phyloP scores from a whole-genome alignment of 1,140 invertebrate genomes.

The Calycopis cecrops region DNA sequence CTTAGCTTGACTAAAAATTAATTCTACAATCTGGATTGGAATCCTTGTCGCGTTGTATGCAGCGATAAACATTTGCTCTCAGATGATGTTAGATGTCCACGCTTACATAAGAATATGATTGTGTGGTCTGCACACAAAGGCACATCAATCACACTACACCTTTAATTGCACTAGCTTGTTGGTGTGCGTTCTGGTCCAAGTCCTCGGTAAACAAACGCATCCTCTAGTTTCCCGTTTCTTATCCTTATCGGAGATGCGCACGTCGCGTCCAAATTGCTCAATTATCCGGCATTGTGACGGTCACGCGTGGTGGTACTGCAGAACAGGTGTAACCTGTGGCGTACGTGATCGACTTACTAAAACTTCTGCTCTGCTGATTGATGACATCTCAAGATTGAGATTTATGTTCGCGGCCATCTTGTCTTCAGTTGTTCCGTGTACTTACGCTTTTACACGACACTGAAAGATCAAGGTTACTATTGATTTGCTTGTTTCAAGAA shows the following conservation, averaged over 20 bases:
- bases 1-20: too few species aligned
- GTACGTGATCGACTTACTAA: conserved; percentile 47
- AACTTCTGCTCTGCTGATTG: not conserved
- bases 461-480: too few species aligned
- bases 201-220: conserved; percentile 19
- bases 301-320: conserved; percentile 49
- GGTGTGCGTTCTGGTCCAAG: conserved; percentile 13
- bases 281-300: conserved; percentile 52
- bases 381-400: not conserved
- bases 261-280: conserved; percentile 51
- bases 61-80: too few species aligned
- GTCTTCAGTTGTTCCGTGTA: not conserved
- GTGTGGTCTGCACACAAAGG: not conserved
- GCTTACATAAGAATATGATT: too few species aligned
- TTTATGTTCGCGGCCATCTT: conserved; percentile 4
- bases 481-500: too few species aligned
- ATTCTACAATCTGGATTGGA: too few species aligned
- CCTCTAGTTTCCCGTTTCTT: conserved; percentile 46
- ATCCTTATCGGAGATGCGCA: conserved; percentile 58
- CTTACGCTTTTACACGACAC: too few species aligned
- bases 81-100: too few species aligned
- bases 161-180: too few species aligned
- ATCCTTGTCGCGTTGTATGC: too few species aligned
- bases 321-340: conserved; percentile 52
- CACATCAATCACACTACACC: too few species aligned